Conservation (phyloP, 2,888 invertebrate genomes). For the Pteria penguin region DNA sequence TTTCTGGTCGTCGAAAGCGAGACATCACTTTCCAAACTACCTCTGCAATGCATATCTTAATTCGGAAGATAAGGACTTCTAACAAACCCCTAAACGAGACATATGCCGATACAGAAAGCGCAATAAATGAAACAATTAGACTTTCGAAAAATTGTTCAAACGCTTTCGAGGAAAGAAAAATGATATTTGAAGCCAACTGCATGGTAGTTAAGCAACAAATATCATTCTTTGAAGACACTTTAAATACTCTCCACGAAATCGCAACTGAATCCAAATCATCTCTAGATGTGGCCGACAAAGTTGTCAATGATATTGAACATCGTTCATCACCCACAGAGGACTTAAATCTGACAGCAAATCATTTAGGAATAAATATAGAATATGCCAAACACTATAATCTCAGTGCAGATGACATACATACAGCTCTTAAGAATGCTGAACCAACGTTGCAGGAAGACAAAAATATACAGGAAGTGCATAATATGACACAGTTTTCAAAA, state of each 20-base stretch:
- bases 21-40: not conserved
- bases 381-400: slow-evolving; percentile 7
- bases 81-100: not conserved
- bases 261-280: not conserved
- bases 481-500: not conserved
- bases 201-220: not conserved
- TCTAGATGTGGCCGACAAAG: not conserved
- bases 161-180: not conserved
- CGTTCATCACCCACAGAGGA: not conserved
- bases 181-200: not conserved
- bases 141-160: not conserved
- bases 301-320: not conserved
- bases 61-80: not conserved
- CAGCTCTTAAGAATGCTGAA: not conserved
- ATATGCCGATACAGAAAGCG: not conserved
- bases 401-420: not conserved
- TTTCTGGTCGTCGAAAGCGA: not conserved
- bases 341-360: not conserved
- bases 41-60: not conserved
- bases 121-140: not conserved
- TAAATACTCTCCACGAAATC: not conserved
- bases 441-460: not conserved
- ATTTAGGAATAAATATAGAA: not conserved
- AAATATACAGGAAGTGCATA: not conserved
- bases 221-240: not conserved